These are phyloP conservation scores for Papilio polytes DNA, from an alignment of 1,140 invertebrate species.

Conservation along the genomic window DNA sequence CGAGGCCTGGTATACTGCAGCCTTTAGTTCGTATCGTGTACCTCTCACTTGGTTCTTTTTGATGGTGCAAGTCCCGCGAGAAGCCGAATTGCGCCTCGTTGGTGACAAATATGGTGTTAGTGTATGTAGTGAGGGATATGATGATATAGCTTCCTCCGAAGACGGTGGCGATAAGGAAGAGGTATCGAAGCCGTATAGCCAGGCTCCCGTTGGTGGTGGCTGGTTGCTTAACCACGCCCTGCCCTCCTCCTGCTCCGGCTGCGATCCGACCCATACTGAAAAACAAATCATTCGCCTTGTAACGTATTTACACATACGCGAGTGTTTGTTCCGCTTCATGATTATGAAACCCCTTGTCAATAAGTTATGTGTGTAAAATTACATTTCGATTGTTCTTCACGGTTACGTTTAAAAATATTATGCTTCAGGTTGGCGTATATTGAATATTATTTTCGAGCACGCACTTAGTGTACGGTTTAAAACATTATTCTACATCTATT, in stretches of 20 bases:
- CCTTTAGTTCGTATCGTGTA: slow-evolving; percentile 88
- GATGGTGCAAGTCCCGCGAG: not conserved
- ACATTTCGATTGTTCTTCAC: slow-evolving; percentile 40
- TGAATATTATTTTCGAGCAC: slow-evolving; percentile 15
- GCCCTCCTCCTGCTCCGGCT: slow-evolving; percentile 14
- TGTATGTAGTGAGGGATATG: slow-evolving; percentile 31
- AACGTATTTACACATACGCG: slow-evolving; percentile 35
- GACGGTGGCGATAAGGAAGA: slow-evolving; percentile 28
- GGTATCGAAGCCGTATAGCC: slow-evolving; percentile 24
- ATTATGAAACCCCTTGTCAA: slow-evolving; percentile 36
- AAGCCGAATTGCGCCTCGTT: slow-evolving; percentile 18
- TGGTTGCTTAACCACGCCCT: not conserved
- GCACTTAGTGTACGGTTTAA: not conserved
- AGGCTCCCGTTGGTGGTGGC: not conserved
- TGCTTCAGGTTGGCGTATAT: slow-evolving; percentile 29
- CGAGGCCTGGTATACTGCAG: slow-evolving; percentile 90
- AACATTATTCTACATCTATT: no score
- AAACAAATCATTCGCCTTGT: slow-evolving; percentile 41
- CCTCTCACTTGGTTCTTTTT: slow-evolving; percentile 43
- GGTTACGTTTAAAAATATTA: slow-evolving; percentile 31
- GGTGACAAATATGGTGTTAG: slow-evolving; percentile 7
- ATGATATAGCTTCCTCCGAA: slow-evolving; percentile 37
- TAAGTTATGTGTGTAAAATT: slow-evolving; percentile 44
- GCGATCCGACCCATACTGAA: slow-evolving; percentile 45
- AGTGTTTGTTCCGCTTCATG: slow-evolving; percentile 34